Evolutionary conservation across 2,888 invertebrate genomes (phyloP), one percentile per base, ranked within the genome.

Genomic region (Pyrrhia umbra): DNA sequence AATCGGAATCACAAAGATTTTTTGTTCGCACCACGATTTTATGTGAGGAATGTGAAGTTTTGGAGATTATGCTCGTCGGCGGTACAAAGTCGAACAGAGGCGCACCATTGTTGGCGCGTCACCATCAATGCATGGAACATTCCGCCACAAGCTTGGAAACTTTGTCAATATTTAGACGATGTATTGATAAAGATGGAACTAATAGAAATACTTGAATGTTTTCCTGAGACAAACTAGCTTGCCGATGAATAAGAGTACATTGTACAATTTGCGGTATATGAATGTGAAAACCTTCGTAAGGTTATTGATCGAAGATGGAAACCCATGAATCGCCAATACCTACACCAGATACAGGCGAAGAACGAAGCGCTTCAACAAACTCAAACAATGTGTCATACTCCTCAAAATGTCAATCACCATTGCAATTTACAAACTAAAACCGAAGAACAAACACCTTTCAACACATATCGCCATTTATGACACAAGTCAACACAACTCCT

Each of bases 41-140:
- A 84, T 93, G 93, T 94, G 93, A 93, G 93, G 93, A 93, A 94
- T 94, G 92, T 86, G 81, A 80, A 85, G 90, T 89, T 84, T 75
- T 52, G 85, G 88, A 91, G 93, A 93, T 94, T 93, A 93, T 79
- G 42, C 56, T 68, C 70, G 75, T 76, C 78, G 79, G 80, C 79
- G 74, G 64, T 68, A 79, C 83, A 81, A 81, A 76, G 81, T 76
- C 62, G 58, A 54, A 54, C 68, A 59, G 63, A 55, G 64, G 67
- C 60, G 74, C 69, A 77, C 66, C 64, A 80, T 84, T 84, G 80
- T 81, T 52, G 61, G 56, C 49, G 21, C 65, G 56, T 65, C 70
- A 72, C 68, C 69, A 43, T 70, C 76, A 71, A 70, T 72, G 65
- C 55, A 37, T 27, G 59, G 40, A 46, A 70, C 62, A 70, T 72